A percentile compares a stretch with the other conserved stretches of the same genome.
Evolutionary conservation across 2,888 invertebrate species (phyloP).

Genomic region (Perdita meconis): DNA sequence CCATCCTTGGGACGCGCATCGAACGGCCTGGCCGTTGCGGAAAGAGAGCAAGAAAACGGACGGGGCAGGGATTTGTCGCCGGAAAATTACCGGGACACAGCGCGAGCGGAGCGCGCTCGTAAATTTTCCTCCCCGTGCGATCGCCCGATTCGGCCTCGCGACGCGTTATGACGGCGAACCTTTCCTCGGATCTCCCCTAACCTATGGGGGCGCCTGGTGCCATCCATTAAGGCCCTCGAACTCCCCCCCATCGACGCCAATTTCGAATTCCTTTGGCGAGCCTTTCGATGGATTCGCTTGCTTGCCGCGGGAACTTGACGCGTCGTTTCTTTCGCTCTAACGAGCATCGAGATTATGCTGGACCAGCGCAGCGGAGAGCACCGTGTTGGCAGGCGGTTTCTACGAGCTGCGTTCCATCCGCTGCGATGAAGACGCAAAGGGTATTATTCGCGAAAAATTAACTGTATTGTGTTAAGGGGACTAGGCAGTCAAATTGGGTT

Average conservation of each 20-base stretch:
- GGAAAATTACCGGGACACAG: slow-evolving; percentile 67
- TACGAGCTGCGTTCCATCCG: too few species aligned
- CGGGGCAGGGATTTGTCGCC: slow-evolving; percentile 68
- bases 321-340: neutral
- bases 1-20: slow-evolving; percentile 44
- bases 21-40: neutral
- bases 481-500: too few species aligned
- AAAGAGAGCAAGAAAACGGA: slow-evolving; percentile 47
- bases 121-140: slow-evolving; percentile 63
- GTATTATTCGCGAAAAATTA: too few species aligned
- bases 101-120: slow-evolving; percentile 49
- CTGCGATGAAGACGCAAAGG: too few species aligned
- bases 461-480: too few species aligned
- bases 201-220: slow-evolving; percentile 29
- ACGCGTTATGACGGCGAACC: slow-evolving; percentile 44
- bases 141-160: slow-evolving; percentile 44
- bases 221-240: slow-evolving; percentile 45
- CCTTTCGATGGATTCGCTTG: neutral
- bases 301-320: neutral
- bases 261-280: slow-evolving; percentile 7
- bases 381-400: too few species aligned
- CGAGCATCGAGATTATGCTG: slow-evolving; percentile 1
- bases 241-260: slow-evolving; percentile 13
- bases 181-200: slow-evolving; percentile 23
- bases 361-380: neutral